Base-by-base conservation (phyloP, 2,888 invertebrate species). In the Resseliella maxima region DNA sequence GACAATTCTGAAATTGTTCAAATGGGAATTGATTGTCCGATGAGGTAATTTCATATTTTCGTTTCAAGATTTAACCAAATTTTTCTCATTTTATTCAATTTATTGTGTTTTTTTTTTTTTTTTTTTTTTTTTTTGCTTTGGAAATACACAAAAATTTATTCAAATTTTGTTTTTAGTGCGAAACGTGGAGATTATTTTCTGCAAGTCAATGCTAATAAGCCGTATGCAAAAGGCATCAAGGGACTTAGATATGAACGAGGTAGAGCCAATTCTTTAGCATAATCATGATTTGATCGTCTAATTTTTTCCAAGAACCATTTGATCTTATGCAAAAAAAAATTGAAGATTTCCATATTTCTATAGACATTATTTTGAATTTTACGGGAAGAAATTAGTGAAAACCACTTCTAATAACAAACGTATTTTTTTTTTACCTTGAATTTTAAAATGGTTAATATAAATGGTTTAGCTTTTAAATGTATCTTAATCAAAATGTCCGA, bases 1-100 rank as follows among this genome's bases (percentile, higher is more conserved):
- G 86, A 87, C 31, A 85, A 85, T 38, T 46, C 81, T 15, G 24
- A 85, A 35, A 54, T 86, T n/a, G 85, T 86, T 46, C 87, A 87
- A 45, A 91, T 91, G 91, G 91, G 91, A 15, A 89, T 90, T 27
- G 88, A 90, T 86, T 91, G 91, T 87, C 90, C 90, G 36, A 88
- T 89, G 41, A 89, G 88, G 90, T 90, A 89, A 35, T 35, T 81
- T 35, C 35, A 24, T n/a, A 5, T 24, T 24, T 59, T 5, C 5
- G 5, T 59, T 24, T 59, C 18, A 50, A 59, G n/a, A n/a, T 59
- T 27, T 24, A 59, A 21, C 46, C n/a, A n/a, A n/a, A n/a, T n/a
- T n/a, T n/a, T n/a, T n/a, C n/a, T n/a, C n/a, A n/a, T n/a, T n/a
- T 35, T 64, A 21, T 36, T 59, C 45, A 10, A 12, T 10, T 27